A percentile compares a stretch with the other conserved stretches of the same genome.
These are phyloP conservation scores for Lordiphosa collinella DNA, from an alignment of 1,140 invertebrate species.

Conservation along the genomic window DNA sequence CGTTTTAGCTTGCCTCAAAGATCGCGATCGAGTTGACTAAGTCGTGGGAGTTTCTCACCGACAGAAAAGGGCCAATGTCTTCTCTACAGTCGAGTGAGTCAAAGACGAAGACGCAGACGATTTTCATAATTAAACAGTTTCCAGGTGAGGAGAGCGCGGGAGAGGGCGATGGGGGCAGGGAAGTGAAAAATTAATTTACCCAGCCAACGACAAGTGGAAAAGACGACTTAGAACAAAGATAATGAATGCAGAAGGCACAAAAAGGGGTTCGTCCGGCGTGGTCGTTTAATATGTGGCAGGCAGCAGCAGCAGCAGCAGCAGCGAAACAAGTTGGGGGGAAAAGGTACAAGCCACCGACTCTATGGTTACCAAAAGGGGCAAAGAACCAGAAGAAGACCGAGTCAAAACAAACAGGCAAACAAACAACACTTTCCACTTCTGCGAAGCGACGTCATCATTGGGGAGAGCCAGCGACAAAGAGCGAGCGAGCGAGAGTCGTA, in stretches of 20 bases:
- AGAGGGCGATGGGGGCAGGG: constrained; percentile 2
- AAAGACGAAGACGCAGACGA: constrained; percentile 20
- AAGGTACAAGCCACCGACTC: not conserved
- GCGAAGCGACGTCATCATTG: constrained; percentile 19
- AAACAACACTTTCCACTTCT: constrained; percentile 52
- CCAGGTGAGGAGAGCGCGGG: constrained; percentile 19
- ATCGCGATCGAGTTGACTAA: constrained; percentile 37
- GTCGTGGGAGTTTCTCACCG: constrained; percentile 66
- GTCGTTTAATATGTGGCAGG: constrained; percentile 52
- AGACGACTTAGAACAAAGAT: constrained; percentile 29
- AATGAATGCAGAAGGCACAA: constrained; percentile 57
- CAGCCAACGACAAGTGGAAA: constrained; percentile 41
- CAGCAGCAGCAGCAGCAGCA: constrained; percentile 8
- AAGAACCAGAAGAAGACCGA: constrained; percentile 14
- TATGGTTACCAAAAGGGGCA: constrained; percentile 32
- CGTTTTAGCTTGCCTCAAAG: constrained; percentile 9
- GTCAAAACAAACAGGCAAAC: constrained; percentile 61
- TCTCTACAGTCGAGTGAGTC: constrained; percentile 26
- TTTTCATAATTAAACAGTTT: constrained; percentile 68
- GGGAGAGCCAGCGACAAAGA: not conserved
- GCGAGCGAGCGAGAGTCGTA: not conserved
- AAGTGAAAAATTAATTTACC: constrained; percentile 55
- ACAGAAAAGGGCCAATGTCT: constrained; percentile 28
- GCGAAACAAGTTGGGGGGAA: constrained; percentile 5
- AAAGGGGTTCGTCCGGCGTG: constrained; percentile 35